Base-by-base conservation (phyloP, 1,140 invertebrate species). In the Heterodera carotae region DNA sequence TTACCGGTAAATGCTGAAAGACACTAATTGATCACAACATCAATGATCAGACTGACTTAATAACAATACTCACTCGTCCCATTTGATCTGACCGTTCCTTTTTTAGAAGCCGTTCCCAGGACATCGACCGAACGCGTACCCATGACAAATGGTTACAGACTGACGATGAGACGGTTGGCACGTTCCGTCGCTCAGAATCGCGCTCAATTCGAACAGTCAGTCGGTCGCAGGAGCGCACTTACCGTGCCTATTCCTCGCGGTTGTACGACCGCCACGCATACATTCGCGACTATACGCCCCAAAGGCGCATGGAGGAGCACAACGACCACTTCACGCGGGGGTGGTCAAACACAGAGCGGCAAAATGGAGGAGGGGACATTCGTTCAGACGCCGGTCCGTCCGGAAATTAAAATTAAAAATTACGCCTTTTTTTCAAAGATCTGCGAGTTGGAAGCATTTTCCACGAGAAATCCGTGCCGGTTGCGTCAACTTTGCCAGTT, bases 91-190 rank as follows among this genome's bases (percentile, higher is more conserved):
- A 18, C n/a, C 39, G 62, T 67, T 25, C 18, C n/a, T 8, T 4
- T 31, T 68, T 56, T 25, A 56, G 79, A 73, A 80, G 76, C 71
- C 79, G 79, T 36, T 80, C 79, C 22, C 76, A 79, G 68, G 79
- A 73, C 56, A 75, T 36, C 29, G 43, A 69, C 18, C 56, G 43
- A 33, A 69, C 56, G n/a, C 2, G 71, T 64, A 72, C 64, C 22
- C 64, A 80, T 60, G 79, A 80, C 43, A 80, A 69, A 81, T 72
- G 79, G 79, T 33, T 76, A n/a, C 79, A 80, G 64, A 80, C 79
- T 18, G 76, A 77, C 33, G 56, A 60, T 0, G 76, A 77, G 56
- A 18, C 48, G 27, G 29, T 34, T 1, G 27, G 27, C 62, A n/a
- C 62, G 25, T 48, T 33, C 34, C 34, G 34, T 33, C 27, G n/a